Conservation (phyloP, 2,797 vertebrate species). For the Aselliscus stoliczkanus region DNA sequence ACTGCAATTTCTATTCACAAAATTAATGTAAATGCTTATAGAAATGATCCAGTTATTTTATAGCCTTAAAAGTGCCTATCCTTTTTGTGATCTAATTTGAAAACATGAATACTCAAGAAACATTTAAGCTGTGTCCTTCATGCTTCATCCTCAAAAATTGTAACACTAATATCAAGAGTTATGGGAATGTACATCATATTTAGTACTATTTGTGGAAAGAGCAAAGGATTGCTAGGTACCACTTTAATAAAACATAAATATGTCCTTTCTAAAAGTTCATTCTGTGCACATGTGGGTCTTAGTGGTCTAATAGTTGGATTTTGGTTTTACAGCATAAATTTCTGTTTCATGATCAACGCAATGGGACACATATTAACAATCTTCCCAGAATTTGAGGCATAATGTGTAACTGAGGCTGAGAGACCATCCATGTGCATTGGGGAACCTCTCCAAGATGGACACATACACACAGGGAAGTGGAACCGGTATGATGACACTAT, state of each 20-base stretch:
- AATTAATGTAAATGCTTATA: slow-evolving; percentile 29
- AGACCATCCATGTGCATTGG: background rate
- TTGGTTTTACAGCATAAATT: background rate
- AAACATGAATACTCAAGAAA: background rate
- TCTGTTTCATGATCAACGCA: background rate
- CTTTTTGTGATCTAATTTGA: slow-evolving; percentile 21
- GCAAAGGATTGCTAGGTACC: background rate
- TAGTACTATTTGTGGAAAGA: background rate
- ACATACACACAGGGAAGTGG: background rate
- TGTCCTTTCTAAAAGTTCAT: background rate
- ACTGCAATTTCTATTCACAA: background rate
- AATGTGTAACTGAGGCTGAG: background rate
- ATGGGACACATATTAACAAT: background rate
- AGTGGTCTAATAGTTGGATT: background rate
- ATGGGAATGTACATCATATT: background rate
- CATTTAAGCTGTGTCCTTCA: slow-evolving; percentile 4
- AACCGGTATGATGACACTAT: background rate
- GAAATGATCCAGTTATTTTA: slow-evolving; percentile 24
- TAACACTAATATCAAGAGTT: slow-evolving; percentile 6
- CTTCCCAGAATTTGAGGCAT: background rate
- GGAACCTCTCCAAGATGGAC: background rate
- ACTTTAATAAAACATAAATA: slow-evolving; percentile 1
- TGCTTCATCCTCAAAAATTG: slow-evolving; percentile 34
- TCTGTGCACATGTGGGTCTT: background rate
- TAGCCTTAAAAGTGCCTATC: background rate